phyloP scores from a whole-genome alignment of 2,888 invertebrate genomes.

The Andricus curvator region DNA sequence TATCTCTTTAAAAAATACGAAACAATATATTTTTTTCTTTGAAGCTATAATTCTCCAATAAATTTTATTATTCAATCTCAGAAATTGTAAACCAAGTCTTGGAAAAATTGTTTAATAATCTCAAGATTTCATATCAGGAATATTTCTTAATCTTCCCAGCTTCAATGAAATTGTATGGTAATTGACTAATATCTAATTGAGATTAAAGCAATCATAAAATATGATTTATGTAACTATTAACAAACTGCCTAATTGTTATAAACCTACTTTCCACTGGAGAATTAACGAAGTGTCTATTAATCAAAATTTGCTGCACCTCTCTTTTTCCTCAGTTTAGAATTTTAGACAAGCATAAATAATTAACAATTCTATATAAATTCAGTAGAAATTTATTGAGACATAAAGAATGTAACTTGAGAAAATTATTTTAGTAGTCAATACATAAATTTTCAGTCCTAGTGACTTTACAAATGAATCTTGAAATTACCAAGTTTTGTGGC shows the following conservation, averaged over 20 bases:
- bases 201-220: background rate
- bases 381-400: background rate
- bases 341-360: background rate
- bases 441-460: constrained; percentile 18
- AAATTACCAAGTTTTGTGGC: constrained; percentile 30
- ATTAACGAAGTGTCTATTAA: background rate
- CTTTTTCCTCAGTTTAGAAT: background rate
- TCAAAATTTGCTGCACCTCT: background rate
- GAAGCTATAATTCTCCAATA: too few species aligned
- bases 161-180: background rate
- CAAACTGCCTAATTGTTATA: background rate
- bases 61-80: too few species aligned
- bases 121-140: background rate
- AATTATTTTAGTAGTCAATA: constrained; percentile 12
- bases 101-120: background rate
- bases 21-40: too few species aligned
- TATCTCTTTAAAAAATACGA: too few species aligned
- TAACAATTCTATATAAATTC: background rate
- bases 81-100: too few species aligned
- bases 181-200: background rate
- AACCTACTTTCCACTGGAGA: background rate
- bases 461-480: constrained; percentile 31
- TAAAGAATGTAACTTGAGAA: constrained; percentile 12
- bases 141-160: background rate
- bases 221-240: background rate